Conservation (phyloP, 2,113 vertebrate genomes). For the Phrynosoma platyrhinos region DNA sequence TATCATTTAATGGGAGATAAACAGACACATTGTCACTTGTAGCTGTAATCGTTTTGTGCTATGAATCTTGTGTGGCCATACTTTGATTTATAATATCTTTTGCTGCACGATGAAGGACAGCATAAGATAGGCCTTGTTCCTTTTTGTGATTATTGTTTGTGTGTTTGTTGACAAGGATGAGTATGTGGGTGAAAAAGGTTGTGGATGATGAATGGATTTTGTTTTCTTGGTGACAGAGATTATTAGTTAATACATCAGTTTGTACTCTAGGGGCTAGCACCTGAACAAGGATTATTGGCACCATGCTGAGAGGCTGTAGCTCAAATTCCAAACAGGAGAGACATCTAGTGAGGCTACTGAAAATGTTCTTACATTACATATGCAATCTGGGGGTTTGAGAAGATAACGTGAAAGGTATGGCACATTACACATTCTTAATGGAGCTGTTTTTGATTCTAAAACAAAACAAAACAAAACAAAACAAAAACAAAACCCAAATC, state of each 20-base stretch:
- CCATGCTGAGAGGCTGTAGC: neutral
- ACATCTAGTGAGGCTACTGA: neutral
- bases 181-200: slow-evolving; percentile 18
- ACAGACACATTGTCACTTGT: neutral
- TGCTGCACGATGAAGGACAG: neutral
- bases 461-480: too few species aligned
- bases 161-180: slow-evolving; percentile 6
- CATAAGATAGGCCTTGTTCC: neutral
- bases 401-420: slow-evolving; percentile 1
- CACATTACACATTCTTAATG: slow-evolving; percentile 12
- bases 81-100: slow-evolving; percentile 15
- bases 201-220: slow-evolving; percentile 2
- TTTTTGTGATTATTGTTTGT: slow-evolving; percentile 6
- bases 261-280: slow-evolving; percentile 2
- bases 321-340: neutral
- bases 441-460: neutral
- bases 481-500: too few species aligned
- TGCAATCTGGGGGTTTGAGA: neutral
- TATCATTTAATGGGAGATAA: neutral
- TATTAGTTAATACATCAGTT: slow-evolving; percentile 25
- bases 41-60: neutral
- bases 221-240: slow-evolving; percentile 10
- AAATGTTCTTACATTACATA: neutral
- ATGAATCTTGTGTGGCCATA: slow-evolving; percentile 15
- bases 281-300: slow-evolving; percentile 5